phyloP scores from a whole-genome alignment of 64 coral and sea anemone species.

The Hydrozoanthus tunicans region DNA sequence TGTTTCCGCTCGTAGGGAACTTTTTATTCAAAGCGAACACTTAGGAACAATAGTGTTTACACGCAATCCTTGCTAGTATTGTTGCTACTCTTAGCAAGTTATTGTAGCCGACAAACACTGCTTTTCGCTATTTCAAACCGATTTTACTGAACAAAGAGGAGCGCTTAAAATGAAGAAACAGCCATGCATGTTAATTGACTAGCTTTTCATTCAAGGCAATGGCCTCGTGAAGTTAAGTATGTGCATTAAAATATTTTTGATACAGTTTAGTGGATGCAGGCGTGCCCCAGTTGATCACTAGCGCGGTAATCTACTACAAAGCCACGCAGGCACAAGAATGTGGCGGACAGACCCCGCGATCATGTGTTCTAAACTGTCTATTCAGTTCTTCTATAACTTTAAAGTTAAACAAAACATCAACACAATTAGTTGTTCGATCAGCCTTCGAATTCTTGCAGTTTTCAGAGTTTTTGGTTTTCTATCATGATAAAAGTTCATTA shows the following conservation, averaged over 20 bases:
- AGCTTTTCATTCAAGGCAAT: neutral
- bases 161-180: constrained; percentile 19
- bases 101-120: constrained; percentile 40
- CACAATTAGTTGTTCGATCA: constrained; percentile 32
- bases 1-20: constrained; percentile 51
- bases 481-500: constrained; percentile 53
- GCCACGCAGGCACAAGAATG: neutral
- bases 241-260: neutral
- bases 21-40: constrained; percentile 56
- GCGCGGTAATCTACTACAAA: neutral
- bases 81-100: constrained; percentile 52
- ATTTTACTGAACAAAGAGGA: constrained; percentile 46
- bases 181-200: neutral
- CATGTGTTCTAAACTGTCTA: neutral
- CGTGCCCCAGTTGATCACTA: neutral
- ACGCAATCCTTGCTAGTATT: constrained; percentile 1
- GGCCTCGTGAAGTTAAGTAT: neutral
- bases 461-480: constrained; percentile 27
- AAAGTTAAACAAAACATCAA: constrained; percentile 52
- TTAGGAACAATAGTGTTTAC: constrained; percentile 53
- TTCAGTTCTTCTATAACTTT: constrained; percentile 3
- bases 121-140: constrained; percentile 43
- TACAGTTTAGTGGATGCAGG: neutral
- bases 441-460: constrained; percentile 59
- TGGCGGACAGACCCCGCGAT: neutral